Conservation (phyloP, 2,797 vertebrate species). For the Bradypus variegatus region DNA sequence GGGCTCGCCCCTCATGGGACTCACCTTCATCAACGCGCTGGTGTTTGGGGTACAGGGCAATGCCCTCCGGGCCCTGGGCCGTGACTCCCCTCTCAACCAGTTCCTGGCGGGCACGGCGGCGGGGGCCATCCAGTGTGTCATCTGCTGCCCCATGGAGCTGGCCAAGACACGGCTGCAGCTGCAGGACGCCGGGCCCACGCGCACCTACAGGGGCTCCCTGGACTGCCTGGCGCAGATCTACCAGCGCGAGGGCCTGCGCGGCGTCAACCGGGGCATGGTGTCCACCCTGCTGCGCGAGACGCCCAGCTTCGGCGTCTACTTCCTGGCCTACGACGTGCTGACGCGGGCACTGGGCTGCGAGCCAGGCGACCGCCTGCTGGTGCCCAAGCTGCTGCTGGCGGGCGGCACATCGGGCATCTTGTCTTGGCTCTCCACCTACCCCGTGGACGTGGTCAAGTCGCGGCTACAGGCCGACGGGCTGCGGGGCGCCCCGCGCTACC, state of each 20-base stretch:
- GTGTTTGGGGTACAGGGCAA: constrained; percentile 97
- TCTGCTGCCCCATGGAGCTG: constrained; percentile 98
- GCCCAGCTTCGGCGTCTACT: constrained; percentile 95
- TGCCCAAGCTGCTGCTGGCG: constrained; percentile 92
- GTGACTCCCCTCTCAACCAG: constrained; percentile 91
- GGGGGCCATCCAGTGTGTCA: constrained; percentile 89
- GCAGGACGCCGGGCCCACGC: constrained; percentile 88
- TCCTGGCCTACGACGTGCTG: constrained; percentile 89
- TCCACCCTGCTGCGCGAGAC: constrained; percentile 91
- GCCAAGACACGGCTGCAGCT: constrained; percentile 98
- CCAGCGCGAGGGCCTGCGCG: constrained; percentile 84
- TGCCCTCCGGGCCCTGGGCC: constrained; percentile 82
- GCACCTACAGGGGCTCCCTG: constrained; percentile 92
- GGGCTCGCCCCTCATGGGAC: constrained; percentile 98
- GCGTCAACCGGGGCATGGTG: constrained; percentile 92
- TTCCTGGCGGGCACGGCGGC: constrained; percentile 92
- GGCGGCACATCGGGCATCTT: constrained; percentile 92
- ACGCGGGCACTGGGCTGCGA: constrained; percentile 89
- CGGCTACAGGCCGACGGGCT: constrained; percentile 93
- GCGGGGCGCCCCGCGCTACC: constrained; percentile 83
- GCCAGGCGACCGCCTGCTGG: constrained; percentile 83
- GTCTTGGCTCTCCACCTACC: constrained; percentile 97
- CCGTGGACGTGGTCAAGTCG: constrained; percentile 94
- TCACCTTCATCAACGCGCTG: constrained; percentile 97
- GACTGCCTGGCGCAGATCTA: constrained; percentile 94